These are phyloP conservation scores for Morelia viridis DNA, from an alignment of 2,797 vertebrate species.

Conservation along the genomic window DNA sequence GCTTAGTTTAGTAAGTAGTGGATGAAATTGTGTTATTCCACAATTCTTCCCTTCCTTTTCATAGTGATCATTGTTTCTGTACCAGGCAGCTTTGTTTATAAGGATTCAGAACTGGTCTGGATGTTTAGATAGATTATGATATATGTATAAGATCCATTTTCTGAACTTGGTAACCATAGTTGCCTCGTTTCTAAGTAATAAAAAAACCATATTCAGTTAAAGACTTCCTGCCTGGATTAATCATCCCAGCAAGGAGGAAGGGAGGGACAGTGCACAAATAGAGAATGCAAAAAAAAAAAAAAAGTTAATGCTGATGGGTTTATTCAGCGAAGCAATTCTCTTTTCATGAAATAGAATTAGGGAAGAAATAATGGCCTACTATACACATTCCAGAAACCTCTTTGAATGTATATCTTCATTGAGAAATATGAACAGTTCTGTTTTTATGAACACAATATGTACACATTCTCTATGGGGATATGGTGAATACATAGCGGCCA, in stretches of 20 bases:
- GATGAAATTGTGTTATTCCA: too few species aligned
- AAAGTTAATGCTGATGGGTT: background rate
- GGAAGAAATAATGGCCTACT: too few species aligned
- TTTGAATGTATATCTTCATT: too few species aligned
- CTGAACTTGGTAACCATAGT: background rate
- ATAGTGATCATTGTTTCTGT: background rate
- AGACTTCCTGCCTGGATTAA: background rate
- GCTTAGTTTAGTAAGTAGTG: background rate
- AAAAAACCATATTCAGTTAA: background rate
- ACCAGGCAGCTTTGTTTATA: background rate
- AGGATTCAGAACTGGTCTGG: background rate
- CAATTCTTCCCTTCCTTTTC: too few species aligned
- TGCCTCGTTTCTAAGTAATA: background rate
- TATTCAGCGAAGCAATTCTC: background rate
- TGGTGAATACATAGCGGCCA: too few species aligned
- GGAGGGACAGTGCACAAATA: background rate
- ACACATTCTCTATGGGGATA: too few species aligned
- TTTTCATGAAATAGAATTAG: background rate
- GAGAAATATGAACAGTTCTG: too few species aligned
- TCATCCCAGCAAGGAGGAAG: background rate
- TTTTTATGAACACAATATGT: too few species aligned
- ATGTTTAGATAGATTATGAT: background rate
- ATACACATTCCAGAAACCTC: too few species aligned
- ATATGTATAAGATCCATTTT: background rate
- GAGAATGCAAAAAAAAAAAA: too few species aligned